A percentile compares a stretch with the other conserved stretches of the same genome.
These are phyloP conservation scores for Motacilla tschutschensis DNA, from an alignment of 2,113 vertebrate species.

Conservation along the genomic window DNA sequence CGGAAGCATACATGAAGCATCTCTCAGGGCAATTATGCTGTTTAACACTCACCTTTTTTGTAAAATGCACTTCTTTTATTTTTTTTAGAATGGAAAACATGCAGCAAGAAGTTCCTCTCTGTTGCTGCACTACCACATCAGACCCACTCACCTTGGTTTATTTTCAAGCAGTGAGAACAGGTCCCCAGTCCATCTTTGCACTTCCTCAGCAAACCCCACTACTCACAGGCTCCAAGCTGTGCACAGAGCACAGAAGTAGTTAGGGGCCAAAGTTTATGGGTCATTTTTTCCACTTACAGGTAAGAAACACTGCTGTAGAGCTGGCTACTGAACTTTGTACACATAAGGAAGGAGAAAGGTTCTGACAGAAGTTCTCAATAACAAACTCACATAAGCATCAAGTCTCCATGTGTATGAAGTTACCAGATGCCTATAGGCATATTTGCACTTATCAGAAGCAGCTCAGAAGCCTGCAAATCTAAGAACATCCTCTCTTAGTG, in stretches of 20 bases:
- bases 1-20: background rate
- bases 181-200: rapidly evolving
- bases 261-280: background rate
- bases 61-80: background rate
- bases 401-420: background rate
- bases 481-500: background rate
- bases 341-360: background rate
- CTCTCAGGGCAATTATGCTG: background rate
- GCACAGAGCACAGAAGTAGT: background rate
- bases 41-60: background rate
- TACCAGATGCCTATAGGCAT: background rate
- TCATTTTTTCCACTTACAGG: background rate
- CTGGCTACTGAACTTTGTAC: background rate
- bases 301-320: background rate
- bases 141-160: background rate
- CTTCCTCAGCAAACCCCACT: background rate
- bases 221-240: background rate
- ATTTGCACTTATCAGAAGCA: background rate
- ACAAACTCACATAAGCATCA: background rate
- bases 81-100: background rate
- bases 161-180: background rate
- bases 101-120: background rate
- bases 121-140: background rate
- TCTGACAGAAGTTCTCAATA: background rate
- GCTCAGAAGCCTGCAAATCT: background rate